Evolutionary conservation across 2,888 invertebrate species (phyloP).

Genomic region (Myopa tessellatipennis): DNA sequence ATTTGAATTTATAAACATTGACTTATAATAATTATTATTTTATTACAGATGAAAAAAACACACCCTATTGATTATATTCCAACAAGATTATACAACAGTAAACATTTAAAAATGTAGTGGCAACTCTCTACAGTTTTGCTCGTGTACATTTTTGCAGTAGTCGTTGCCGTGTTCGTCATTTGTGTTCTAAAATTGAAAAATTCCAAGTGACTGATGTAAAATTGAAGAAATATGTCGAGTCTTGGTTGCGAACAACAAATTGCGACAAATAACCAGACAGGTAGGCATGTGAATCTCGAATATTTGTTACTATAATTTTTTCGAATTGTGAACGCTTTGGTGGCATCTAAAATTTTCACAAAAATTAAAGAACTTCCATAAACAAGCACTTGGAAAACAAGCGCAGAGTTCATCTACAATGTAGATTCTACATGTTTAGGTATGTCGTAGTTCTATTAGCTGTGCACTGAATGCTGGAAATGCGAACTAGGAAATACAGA

Average conservation of each 20-base stretch:
- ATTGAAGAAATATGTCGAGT: slow-evolving; percentile 69
- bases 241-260: slow-evolving; percentile 69
- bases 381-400: background rate
- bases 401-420: too few species aligned
- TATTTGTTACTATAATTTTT: slow-evolving; percentile 48
- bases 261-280: slow-evolving; percentile 66
- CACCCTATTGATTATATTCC: background rate
- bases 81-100: background rate
- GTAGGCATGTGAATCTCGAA: slow-evolving; percentile 59
- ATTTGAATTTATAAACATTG: too few species aligned
- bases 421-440: too few species aligned
- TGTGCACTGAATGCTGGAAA: background rate
- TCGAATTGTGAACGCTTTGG: slow-evolving; percentile 1
- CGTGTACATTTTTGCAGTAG: background rate
- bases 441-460: background rate
- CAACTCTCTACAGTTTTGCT: slow-evolving; percentile 15
- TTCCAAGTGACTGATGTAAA: slow-evolving; percentile 62
- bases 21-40: too few species aligned
- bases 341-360: slow-evolving; percentile 28
- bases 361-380: slow-evolving; percentile 16
- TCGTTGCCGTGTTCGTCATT: slow-evolving; percentile 49
- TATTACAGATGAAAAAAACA: too few species aligned
- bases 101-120: too few species aligned
- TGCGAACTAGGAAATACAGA: too few species aligned
- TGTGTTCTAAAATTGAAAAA: slow-evolving; percentile 60